Conservation (phyloP, 2,797 vertebrate species). For the Octomys mimax region DNA sequence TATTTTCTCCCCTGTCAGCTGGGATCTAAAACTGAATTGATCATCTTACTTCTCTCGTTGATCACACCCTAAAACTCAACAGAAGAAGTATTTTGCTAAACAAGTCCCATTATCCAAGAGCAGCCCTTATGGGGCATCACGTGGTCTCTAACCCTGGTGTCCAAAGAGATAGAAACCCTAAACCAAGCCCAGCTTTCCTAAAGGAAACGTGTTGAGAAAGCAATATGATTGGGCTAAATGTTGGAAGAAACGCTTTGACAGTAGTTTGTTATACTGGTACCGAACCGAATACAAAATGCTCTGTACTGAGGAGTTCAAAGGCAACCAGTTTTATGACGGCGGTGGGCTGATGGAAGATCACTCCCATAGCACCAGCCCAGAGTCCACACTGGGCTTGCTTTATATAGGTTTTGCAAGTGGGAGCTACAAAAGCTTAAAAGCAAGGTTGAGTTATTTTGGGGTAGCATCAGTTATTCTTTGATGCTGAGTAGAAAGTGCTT, state of each 20-base stretch:
- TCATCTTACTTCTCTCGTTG: background rate
- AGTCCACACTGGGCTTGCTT: no score
- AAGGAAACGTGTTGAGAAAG: background rate
- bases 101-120: background rate
- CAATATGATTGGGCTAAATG: background rate
- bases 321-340: no score
- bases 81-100: background rate
- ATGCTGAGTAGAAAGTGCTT: no score
- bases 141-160: background rate
- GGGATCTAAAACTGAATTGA: background rate
- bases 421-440: no score
- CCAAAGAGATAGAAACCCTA: background rate
- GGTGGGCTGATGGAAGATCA: no score
- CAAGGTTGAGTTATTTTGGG: no score
- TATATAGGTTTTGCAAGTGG: no score
- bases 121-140: background rate
- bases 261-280: no score
- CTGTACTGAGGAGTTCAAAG: no score
- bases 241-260: background rate
- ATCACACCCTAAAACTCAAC: background rate
- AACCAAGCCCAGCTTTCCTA: background rate
- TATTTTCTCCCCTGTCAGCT: background rate
- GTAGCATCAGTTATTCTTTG: no score
- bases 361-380: no score
- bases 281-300: no score